Conservation (phyloP, 2,113 vertebrate species). For the Agapornis roseicollis region DNA sequence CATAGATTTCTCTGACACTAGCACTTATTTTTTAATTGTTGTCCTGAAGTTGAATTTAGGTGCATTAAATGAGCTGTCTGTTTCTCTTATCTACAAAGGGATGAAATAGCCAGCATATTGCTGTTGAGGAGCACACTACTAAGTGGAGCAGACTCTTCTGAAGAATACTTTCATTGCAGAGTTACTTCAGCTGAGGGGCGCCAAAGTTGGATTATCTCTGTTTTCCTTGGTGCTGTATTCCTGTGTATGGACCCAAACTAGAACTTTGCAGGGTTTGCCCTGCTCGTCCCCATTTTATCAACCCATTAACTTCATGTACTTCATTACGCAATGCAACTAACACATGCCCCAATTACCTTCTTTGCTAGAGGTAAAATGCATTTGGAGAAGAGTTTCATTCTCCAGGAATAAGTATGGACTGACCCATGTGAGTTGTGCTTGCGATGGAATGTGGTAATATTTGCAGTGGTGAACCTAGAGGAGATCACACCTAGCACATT, state of each 20-base stretch:
- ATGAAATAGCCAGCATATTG: background rate
- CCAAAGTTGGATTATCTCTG: background rate
- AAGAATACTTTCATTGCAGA: background rate
- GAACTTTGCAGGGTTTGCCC: background rate
- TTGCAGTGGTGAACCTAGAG: background rate
- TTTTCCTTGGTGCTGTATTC: background rate
- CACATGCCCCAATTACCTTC: background rate
- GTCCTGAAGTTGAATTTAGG: background rate
- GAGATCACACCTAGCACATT: background rate
- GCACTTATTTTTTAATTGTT: background rate
- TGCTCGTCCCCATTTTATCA: background rate
- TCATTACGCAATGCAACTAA: background rate
- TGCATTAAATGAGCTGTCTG: background rate
- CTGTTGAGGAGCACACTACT: background rate
- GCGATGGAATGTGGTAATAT: background rate
- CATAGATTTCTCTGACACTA: background rate
- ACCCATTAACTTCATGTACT: background rate
- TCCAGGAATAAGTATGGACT: background rate
- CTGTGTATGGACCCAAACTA: background rate
- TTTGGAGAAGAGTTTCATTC: background rate
- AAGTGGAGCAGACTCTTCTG: background rate
- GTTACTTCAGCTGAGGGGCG: background rate
- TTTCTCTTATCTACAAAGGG: background rate
- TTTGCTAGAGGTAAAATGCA: background rate
- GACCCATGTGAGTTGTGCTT: fast-evolving